Evolutionary conservation across 1,140 invertebrate species (phyloP), one percentile per base, ranked within the genome.

Genomic region (Portunus trituberculatus): DNA sequence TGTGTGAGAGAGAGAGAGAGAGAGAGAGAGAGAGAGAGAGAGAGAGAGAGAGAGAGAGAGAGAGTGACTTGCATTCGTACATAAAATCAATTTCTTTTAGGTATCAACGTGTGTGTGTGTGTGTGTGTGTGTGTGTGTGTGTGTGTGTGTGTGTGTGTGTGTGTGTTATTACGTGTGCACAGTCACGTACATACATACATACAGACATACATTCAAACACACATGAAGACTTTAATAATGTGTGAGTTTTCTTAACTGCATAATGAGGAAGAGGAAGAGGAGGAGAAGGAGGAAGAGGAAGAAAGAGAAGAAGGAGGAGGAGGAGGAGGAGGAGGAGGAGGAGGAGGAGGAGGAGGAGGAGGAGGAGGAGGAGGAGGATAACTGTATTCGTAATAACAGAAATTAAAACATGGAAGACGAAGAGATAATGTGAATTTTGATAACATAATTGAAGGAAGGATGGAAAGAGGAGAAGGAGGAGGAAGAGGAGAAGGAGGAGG

Each of bases 41-140:
- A 59, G 52, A 59, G 52, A 59, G 52, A 59, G 52, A 59, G 52
- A 59, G 52, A 59, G 52, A 59, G 20, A 16, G 52, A 39, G 39
- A 39, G 39, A 39, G 39, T 6, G 1, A 39, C 39, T 39, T 39
- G 39, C 39, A 39, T 25, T 82, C 28, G 76, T 82, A 25, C 76
- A 82, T 28, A 82, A 25, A 20, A 82, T 20, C 76, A 82, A 28
- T 82, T 84, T 32, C 8, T 84, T 25, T 84, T 28, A 32, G 31
- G 39, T 45, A 46, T 59, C 28, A 29, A 48, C 10, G 25, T 3
- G 91, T 59, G 28, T 39, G 91, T 92, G 91, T 76, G 45, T 92
- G 46, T 92, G 46, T 92, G 91, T 92, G 91, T 92, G 45, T 91
- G 89, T 91, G 89, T 91, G 89, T 91, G 89, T 91, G 89, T 91